A percentile compares a stretch with the other conserved stretches of the same genome.
These are phyloP conservation scores for Sympetrum striolatum DNA, from an alignment of 2,888 invertebrate species.

Conservation along the genomic window DNA sequence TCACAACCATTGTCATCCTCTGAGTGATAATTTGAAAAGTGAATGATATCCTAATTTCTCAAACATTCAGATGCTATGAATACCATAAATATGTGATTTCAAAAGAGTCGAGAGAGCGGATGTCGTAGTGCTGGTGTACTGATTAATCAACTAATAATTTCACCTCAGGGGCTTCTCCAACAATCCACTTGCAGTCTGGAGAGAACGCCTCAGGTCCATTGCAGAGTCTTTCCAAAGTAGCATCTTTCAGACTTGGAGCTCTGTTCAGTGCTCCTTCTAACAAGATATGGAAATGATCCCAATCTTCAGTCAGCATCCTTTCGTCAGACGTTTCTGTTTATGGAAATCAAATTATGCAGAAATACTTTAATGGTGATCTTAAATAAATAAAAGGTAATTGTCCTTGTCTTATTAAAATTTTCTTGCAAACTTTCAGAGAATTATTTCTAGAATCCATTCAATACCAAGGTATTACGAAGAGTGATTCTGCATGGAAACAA, in stretches of 20 bases:
- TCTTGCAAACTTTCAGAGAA: too few relatives aligned
- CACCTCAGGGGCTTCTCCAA: constrained; percentile 94
- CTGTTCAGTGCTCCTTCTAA: constrained; percentile 84
- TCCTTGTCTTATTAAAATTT: too few relatives aligned
- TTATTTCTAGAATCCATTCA: too few relatives aligned
- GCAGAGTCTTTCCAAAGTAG: constrained; percentile 78
- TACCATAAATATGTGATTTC: too few relatives aligned
- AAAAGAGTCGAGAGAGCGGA: too few relatives aligned
- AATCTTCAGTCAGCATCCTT: constrained; percentile 82
- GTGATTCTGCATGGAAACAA: too few relatives aligned
- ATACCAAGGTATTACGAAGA: too few relatives aligned
- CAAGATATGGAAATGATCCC: constrained; percentile 95
- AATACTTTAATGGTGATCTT: not conserved
- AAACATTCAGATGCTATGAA: too few relatives aligned
- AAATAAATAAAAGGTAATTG: not conserved
- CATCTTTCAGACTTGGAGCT: constrained; percentile 78
- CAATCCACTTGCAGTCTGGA: constrained; percentile 94
- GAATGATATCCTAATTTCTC: too few relatives aligned
- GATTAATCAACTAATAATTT: constrained; percentile 6
- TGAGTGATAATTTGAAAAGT: too few relatives aligned
- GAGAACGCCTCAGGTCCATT: constrained; percentile 95
- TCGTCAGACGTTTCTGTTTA: constrained; percentile 66
- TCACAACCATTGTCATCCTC: too few relatives aligned
- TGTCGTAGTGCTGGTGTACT: too few relatives aligned
- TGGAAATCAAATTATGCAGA: not conserved